phyloP scores from a whole-genome alignment of 2,888 invertebrate genomes.

The Polydrusus cervinus region DNA sequence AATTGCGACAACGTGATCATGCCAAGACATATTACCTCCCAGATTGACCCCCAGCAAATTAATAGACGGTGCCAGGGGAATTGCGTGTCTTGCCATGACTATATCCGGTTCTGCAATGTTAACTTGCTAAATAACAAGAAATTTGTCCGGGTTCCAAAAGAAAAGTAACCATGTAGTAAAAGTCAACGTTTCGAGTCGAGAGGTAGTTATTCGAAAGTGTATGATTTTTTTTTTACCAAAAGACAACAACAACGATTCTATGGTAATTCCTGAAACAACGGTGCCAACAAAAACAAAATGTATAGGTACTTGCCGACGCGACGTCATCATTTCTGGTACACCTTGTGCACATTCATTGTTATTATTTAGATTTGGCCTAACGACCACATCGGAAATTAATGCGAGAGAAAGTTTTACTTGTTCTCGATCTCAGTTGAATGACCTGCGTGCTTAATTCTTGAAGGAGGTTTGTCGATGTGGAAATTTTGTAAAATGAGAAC shows the following conservation, averaged over 20 bases:
- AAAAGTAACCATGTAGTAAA: too few relatives aligned
- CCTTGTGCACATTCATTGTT: conserved; percentile 32
- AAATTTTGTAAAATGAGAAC: conserved; percentile 26
- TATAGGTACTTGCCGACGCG: conserved; percentile 10
- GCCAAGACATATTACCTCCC: too few relatives aligned
- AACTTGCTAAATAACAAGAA: too few relatives aligned
- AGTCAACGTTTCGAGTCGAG: too few relatives aligned
- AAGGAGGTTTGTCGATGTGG: conserved; percentile 30
- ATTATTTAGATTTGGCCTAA: conserved; percentile 34
- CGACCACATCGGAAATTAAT: conserved; percentile 34
- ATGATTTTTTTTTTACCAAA: neutral
- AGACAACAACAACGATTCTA: conserved; percentile 5
- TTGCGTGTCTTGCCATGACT: too few relatives aligned
- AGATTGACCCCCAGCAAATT: too few relatives aligned
- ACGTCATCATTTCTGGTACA: conserved; percentile 25
- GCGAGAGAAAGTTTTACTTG: conserved; percentile 39
- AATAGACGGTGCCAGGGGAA: too few relatives aligned
- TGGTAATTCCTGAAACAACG: neutral
- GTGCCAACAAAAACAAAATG: conserved; percentile 21
- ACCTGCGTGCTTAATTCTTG: conserved; percentile 33
- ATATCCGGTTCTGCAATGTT: too few relatives aligned
- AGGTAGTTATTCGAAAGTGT: too few relatives aligned
- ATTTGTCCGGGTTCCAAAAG: too few relatives aligned
- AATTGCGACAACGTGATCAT: too few relatives aligned
- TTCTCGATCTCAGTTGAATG: conserved; percentile 42